Conservation (phyloP, 2,113 vertebrate species). For the Microcebus murinus region DNA sequence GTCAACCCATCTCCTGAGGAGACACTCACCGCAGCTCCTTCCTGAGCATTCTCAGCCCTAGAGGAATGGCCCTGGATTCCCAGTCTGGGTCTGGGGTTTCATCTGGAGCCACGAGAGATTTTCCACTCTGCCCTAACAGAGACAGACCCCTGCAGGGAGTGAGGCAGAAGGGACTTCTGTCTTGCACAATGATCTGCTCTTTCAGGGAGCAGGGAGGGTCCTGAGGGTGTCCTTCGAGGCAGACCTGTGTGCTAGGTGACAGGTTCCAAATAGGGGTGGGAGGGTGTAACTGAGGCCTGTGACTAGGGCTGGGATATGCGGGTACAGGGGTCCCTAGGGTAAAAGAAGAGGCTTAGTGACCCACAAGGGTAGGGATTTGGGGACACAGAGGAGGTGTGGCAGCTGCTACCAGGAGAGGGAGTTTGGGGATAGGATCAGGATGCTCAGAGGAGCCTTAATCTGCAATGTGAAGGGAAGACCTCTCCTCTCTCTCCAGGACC, state of each 20-base stretch:
- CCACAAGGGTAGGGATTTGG: not conserved
- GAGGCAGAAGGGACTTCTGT: not conserved
- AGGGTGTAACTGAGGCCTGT: not conserved
- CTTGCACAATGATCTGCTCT: not conserved
- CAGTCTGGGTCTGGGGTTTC: not conserved
- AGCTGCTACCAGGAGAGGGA: not conserved
- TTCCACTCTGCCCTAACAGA: not conserved
- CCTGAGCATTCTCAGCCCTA: not conserved
- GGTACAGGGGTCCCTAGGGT: not conserved
- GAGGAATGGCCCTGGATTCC: not conserved
- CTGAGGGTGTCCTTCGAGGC: not conserved
- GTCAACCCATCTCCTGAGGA: not conserved
- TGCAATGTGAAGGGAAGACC: not conserved
- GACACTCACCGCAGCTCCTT: not conserved
- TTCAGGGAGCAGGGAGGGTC: not conserved
- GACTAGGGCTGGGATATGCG: not conserved
- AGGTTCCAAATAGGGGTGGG: not conserved
- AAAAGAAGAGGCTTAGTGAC: not conserved
- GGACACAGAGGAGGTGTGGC: not conserved
- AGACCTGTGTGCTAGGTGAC: not conserved
- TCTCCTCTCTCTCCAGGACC: not conserved
- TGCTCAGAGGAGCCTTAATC: not conserved
- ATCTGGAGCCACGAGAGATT: not conserved
- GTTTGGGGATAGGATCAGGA: not conserved
- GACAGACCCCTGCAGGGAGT: not conserved